A percentile compares a stretch with the other conserved stretches of the same genome.
Evolutionary conservation across 2,888 invertebrate genomes (phyloP).

Genomic region (Volucella inflata): DNA sequence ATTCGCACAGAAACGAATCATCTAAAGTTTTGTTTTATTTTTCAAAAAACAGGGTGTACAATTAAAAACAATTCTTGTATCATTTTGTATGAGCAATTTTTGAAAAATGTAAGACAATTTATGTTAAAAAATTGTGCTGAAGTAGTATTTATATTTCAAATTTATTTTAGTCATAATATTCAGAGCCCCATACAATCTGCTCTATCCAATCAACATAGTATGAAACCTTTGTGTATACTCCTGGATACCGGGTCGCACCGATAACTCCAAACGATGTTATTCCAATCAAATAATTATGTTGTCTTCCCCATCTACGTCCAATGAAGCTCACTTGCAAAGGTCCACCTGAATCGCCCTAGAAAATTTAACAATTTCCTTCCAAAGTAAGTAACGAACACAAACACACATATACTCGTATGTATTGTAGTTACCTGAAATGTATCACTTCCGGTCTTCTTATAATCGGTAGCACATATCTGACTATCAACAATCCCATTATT

Average conservation of each 20-base stretch:
- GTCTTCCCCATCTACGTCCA: slow-evolving; percentile 76
- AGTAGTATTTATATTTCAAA: too few relatives aligned
- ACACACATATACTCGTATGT: neutral
- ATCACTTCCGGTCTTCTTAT: slow-evolving; percentile 78
- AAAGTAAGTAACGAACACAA: neutral
- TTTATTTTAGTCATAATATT: neutral
- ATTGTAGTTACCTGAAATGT: slow-evolving; percentile 80
- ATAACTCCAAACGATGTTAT: slow-evolving; percentile 82
- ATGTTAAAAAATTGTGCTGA: too few relatives aligned
- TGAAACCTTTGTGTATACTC: slow-evolving; percentile 81
- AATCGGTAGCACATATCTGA: slow-evolving; percentile 82
- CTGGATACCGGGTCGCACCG: slow-evolving; percentile 81
- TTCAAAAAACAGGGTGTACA: too few relatives aligned
- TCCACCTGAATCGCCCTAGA: slow-evolving; percentile 82
- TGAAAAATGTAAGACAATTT: too few relatives aligned
- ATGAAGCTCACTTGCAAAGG: slow-evolving; percentile 81
- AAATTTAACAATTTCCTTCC: neutral
- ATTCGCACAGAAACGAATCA: too few relatives aligned
- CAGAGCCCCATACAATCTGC: slow-evolving; percentile 78
- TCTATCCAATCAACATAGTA: slow-evolving; percentile 82
- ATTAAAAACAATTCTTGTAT: too few relatives aligned
- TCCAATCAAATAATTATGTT: slow-evolving; percentile 81
- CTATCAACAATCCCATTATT: slow-evolving; percentile 79
- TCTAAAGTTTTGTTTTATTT: too few relatives aligned
- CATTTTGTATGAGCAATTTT: too few relatives aligned